phyloP scores from a whole-genome alignment of 2,113 vertebrate species.

The Falcunculus frontatus region DNA sequence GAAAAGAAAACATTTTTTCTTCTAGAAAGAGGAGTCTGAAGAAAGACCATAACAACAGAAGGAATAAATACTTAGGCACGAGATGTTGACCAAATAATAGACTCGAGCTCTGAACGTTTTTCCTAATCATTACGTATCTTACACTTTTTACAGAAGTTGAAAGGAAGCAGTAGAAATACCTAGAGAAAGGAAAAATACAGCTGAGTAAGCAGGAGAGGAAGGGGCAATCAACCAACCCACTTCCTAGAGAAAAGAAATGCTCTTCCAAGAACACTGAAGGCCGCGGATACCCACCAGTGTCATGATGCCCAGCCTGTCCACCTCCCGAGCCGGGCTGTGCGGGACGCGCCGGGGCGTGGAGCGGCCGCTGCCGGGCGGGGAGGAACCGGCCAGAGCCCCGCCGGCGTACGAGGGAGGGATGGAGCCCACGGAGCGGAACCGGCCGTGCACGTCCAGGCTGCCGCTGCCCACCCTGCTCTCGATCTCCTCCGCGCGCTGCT shows the following conservation, averaged over 20 bases:
- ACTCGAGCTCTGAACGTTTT: not conserved
- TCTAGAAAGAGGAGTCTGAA: not conserved
- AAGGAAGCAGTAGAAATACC: constrained; percentile 24
- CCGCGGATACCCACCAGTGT: constrained; percentile 78
- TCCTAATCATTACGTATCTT: constrained; percentile 23
- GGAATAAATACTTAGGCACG: not conserved
- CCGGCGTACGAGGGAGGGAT: constrained; percentile 73
- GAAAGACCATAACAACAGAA: not conserved
- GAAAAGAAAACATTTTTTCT: not conserved
- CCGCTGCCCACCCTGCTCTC: constrained; percentile 89
- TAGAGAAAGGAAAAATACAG: constrained; percentile 15
- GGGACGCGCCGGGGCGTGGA: constrained; percentile 86
- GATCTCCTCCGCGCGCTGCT: constrained; percentile 92
- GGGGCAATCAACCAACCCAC: not conserved
- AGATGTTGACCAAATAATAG: not conserved
- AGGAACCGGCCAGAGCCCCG: constrained; percentile 80
- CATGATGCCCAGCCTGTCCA: constrained; percentile 93
- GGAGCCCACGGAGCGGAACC: constrained; percentile 85
- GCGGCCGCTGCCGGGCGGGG: constrained; percentile 87
- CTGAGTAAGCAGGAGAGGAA: not conserved
- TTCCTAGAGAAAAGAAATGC: not conserved
- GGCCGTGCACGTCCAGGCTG: constrained; percentile 78
- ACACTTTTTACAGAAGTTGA: constrained; percentile 23
- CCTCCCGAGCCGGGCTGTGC: constrained; percentile 87
- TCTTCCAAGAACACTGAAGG: accelerated